Base-by-base conservation (phyloP, 2,113 vertebrate species). In the Promerops cafer region DNA sequence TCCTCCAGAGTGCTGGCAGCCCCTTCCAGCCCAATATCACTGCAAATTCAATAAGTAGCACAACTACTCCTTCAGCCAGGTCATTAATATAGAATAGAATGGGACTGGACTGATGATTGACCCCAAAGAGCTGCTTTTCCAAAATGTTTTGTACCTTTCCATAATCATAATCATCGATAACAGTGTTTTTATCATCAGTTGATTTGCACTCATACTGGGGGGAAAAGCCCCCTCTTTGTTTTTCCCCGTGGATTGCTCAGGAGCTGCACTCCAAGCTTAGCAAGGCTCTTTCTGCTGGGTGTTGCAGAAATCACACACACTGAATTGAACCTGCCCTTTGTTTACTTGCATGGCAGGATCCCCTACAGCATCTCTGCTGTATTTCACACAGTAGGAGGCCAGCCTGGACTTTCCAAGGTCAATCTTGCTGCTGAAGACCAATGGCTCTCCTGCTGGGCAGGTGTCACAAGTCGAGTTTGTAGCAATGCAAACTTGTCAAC, bases 391-490 rank as follows among this genome's bases (percentile, higher is more conserved):
- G 94, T 4, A 26, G 87, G 97, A 85, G 66, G 35, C 42, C 47
- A 31, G 74, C 2, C n/a, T 56, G 59, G 87, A 44, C 63, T 89
- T 92, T 30, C 83, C 63, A 83, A 89, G 90, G 95, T 96, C 95
- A 83, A 9, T 81, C 80, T 96, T 8, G 10, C 59, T 87, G 86
- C 65, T 75, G 66, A 91, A 92, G 54, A 79, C 78, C 86, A 66
- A 53, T 18, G 49, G 70, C 40, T 90, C 35, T 88, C 94, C 92
- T 90, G 92, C 90, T 83, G 92, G 26, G 93, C 6, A 74, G 75
- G 78, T 94, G 90, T 92, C 95, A 89, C 33, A 89, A 93, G 86
- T 74, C 33, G 69, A 61, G 57, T 61, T 72, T 72, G 83, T 68
- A 90, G 72, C 78, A 81, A 68, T 9, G 52, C 63, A 61, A 94